A percentile compares a stretch with the other conserved stretches of the same genome.
Conservation (phyloP, 2,888 invertebrate genomes). For the Callyntrura sp. region DNA sequence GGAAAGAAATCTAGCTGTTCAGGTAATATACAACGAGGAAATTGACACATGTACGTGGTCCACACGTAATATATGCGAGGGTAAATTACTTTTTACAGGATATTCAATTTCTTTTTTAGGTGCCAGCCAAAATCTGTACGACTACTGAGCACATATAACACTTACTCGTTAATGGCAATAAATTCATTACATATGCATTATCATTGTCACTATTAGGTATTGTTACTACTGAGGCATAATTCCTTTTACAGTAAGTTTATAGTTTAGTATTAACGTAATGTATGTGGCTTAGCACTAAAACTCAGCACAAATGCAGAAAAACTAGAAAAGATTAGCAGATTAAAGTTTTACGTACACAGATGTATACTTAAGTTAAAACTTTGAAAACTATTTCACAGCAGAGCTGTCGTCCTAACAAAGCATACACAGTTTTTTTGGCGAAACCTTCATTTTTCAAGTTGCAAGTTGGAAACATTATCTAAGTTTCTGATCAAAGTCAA, state of each 20-base stretch:
- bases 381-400: conserved; percentile 28
- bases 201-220: conserved; percentile 17
- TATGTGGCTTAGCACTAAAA: neutral
- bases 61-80: conserved; percentile 1
- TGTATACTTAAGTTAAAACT: conserved; percentile 12
- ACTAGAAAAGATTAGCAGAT: conserved; percentile 8
- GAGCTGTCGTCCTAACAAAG: neutral
- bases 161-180: conserved; percentile 27
- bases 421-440: neutral
- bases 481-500: conserved; percentile 58
- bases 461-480: conserved; percentile 3
- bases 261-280: neutral
- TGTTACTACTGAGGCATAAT: conserved; percentile 8
- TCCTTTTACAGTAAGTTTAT: conserved; percentile 1
- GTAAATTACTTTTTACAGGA: conserved; percentile 48
- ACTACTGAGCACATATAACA: neutral
- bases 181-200: conserved; percentile 37
- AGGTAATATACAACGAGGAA: conserved; percentile 42
- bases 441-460: neutral
- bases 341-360: neutral
- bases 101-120: conserved; percentile 55
- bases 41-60: conserved; percentile 30
- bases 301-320: neutral
- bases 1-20: conserved; percentile 15
- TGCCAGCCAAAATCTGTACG: neutral